Percentiles rank a stretch among this genome's conserved stretches.
phyloP scores from a whole-genome alignment of 2,888 invertebrate species.

The Abrostola tripartita region DNA sequence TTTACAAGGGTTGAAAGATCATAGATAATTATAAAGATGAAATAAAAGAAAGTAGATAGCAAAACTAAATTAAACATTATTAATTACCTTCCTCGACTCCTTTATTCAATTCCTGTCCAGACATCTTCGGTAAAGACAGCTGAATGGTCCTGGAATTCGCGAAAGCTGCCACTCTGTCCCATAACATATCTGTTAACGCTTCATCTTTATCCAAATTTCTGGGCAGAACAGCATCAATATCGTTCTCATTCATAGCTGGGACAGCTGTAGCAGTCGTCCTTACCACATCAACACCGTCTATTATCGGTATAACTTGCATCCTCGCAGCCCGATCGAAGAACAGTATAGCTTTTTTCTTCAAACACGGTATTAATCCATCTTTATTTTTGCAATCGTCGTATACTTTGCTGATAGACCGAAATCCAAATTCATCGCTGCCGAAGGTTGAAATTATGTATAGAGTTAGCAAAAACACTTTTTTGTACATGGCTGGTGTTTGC shows the following conservation, averaged over 20 bases:
- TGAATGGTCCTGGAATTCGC: conserved; percentile 93
- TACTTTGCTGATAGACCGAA: conserved; percentile 90
- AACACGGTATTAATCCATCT: conserved; percentile 91
- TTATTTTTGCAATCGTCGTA: conserved; percentile 93
- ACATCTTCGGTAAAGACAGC: conserved; percentile 92
- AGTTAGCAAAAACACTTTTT: conserved; percentile 71
- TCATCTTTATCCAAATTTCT: conserved; percentile 91
- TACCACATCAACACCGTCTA: conserved; percentile 91
- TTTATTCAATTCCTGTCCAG: conserved; percentile 90
- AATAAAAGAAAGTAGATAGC: neutral
- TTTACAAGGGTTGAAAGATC: neutral
- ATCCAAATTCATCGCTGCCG: conserved; percentile 84
- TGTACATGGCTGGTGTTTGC: conserved; percentile 69
- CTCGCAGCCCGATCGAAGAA: conserved; percentile 93
- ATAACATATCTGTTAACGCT: conserved; percentile 90
- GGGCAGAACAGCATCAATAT: conserved; percentile 91
- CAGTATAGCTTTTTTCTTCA: conserved; percentile 94
- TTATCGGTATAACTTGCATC: conserved; percentile 89
- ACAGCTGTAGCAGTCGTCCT: conserved; percentile 83
- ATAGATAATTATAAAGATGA: neutral
- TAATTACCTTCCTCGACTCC: conserved; percentile 92
- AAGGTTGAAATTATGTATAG: conserved; percentile 57
- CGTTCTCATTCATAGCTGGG: conserved; percentile 89
- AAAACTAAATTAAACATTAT: neutral
- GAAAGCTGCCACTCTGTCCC: conserved; percentile 91